Evolutionary conservation across 2,797 vertebrate species (phyloP), one percentile per base, ranked within the genome.

Genomic region (Crypturellus tataupa): DNA sequence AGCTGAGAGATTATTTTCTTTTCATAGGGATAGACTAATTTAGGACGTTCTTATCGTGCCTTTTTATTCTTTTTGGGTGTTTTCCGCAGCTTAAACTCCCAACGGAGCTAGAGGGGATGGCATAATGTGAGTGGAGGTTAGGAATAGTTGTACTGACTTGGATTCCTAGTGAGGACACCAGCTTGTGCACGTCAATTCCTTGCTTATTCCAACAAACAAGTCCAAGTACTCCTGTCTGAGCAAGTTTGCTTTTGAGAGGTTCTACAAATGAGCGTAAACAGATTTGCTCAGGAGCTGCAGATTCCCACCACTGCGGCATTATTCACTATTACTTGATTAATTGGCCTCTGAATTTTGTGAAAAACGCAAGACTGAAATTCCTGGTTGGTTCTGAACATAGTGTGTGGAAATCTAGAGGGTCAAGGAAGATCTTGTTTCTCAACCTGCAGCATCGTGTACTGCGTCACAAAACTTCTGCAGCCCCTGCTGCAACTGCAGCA

Each of bases 381-480:
- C 29, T 85, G 12, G 35, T 47, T 63, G 42, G 60, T 81, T 93
- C 29, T 73, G 39, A 56, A 8, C 56, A 3, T 53, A 15, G 78
- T 33, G 12, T 24, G 7, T 70, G 19, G 24, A 71, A 87, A 27
- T 33, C 9, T 55, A n/a, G 40, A 68, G 39, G 0, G 2, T 87
- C 42, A 37, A 37, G 25, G n/a, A 67, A 55, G 47, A 33, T 55
- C 17, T 29, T 68, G 4, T 60, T 89, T 93, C 40, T 68, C 24
- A 62, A 19, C 40, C 12, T 87, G 80, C 31, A 75, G 33, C 40
- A 51, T 1, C 10, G 10, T 35, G 2, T 84, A 9, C 62, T 81
- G 27, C 7, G 15, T 81, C 40, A 63, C 86, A 84, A 63, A 94
- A 76, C 19, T 78, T n/a, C 13, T 55, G n/a, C n/a, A n/a, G n/a